phyloP scores from a whole-genome alignment of 1,140 invertebrate genomes.

The Caenorhabditis elegans region DNA sequence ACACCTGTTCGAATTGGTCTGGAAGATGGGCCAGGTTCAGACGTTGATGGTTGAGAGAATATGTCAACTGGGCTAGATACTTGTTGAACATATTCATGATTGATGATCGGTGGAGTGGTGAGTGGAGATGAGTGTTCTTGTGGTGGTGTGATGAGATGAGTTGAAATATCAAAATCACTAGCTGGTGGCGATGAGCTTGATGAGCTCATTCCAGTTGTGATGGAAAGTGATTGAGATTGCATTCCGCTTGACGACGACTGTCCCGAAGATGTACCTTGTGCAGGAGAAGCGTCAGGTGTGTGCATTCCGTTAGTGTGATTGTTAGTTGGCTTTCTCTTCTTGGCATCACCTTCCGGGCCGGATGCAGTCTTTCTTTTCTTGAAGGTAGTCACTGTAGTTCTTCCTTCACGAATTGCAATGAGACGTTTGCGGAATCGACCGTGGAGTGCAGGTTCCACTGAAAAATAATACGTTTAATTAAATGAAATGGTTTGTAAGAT shows the following conservation, averaged over 20 bases:
- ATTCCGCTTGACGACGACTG: neutral
- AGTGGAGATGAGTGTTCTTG: too few species aligned
- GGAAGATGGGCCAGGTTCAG: too few species aligned
- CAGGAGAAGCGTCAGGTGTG: neutral
- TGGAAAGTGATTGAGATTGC: neutral
- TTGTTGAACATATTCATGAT: too few species aligned
- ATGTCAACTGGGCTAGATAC: too few species aligned
- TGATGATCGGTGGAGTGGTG: too few species aligned
- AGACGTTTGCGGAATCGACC: neutral
- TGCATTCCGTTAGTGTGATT: too few species aligned
- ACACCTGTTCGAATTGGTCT: too few species aligned
- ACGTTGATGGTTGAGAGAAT: too few species aligned
- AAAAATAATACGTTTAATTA: neutral
- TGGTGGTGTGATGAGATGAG: too few species aligned
- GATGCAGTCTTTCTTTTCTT: neutral
- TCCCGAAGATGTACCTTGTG: neutral
- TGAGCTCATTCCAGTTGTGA: neutral
- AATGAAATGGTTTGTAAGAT: too few species aligned
- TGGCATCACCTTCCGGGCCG: neutral
- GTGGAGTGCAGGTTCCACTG: constrained; percentile 10
- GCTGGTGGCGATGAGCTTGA: neutral
- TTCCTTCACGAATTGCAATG: neutral
- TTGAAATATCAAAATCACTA: neutral
- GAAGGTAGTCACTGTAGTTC: neutral
- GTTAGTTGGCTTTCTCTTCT: neutral